Conservation (phyloP, 2,888 invertebrate genomes). For the Dendrolimus houi region DNA sequence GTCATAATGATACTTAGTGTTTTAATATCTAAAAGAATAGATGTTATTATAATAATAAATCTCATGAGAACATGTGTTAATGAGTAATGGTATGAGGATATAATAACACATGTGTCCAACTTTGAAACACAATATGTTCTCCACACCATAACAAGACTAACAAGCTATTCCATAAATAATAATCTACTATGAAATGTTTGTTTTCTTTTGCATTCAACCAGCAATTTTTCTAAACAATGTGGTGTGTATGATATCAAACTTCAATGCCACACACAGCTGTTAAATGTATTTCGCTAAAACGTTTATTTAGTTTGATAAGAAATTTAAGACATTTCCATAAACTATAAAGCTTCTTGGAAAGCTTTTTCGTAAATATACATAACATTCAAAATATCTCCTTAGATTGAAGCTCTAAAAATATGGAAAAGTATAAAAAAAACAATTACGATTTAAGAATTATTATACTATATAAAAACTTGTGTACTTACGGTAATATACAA, state of each 20-base stretch:
- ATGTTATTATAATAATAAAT: background rate
- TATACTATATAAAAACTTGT: no score
- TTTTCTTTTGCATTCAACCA: slow-evolving; percentile 25
- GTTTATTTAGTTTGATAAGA: no score
- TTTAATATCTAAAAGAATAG: no score
- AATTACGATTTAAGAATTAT: no score
- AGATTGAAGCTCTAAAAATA: no score
- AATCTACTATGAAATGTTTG: slow-evolving; percentile 28
- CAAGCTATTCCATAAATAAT: slow-evolving; percentile 33
- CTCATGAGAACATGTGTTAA: background rate
- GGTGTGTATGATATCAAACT: background rate
- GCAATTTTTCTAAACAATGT: slow-evolving; percentile 4
- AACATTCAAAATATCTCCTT: no score
- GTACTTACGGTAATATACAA: no score
- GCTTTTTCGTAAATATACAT: no score
- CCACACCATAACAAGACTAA: slow-evolving; percentile 20
- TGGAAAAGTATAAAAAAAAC: no score
- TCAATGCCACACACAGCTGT: background rate
- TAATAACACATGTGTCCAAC: slow-evolving; percentile 35
- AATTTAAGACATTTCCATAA: no score
- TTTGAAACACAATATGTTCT: slow-evolving; percentile 36
- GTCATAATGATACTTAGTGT: no score
- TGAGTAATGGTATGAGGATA: slow-evolving; percentile 14
- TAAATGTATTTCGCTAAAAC: background rate
- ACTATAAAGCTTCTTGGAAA: no score